Conservation (phyloP, 1,140 invertebrate genomes). For the Tyrophagus putrescentiae region DNA sequence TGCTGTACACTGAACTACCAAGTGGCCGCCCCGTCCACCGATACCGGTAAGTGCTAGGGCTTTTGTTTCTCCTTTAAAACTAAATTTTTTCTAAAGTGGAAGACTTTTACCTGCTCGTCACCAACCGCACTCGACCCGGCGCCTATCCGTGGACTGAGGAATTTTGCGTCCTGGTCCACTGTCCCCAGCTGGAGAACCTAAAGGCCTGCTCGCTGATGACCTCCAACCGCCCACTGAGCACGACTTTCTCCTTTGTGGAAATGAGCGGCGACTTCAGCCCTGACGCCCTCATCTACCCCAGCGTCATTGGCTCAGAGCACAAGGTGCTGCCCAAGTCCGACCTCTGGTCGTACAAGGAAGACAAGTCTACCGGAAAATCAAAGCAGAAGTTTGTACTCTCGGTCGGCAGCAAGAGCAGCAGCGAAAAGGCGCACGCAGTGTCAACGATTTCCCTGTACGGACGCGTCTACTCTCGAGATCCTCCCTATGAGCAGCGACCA, state of each 20-base stretch:
- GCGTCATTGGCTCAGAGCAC: conserved; percentile 4
- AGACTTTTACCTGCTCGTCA: background rate
- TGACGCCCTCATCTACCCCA: conserved; percentile 3
- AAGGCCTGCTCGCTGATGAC: background rate
- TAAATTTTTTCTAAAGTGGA: conserved; percentile 1
- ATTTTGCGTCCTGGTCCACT: conserved; percentile 20
- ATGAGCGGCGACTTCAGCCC: conserved; percentile 10
- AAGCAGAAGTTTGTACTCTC: background rate
- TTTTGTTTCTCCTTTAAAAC: background rate
- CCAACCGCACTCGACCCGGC: background rate
- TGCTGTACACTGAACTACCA: conserved; percentile 23
- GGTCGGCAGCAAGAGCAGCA: background rate
- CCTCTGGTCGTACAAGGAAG: conserved; percentile 1
- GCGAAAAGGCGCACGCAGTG: background rate
- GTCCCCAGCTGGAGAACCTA: conserved; percentile 5
- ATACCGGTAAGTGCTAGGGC: background rate
- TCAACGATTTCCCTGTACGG: conserved; percentile 8
- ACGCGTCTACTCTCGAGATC: conserved; percentile 14
- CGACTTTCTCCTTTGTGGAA: background rate
- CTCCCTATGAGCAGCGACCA: conserved; percentile 11
- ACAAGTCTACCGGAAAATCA: background rate
- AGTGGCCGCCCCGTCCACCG: background rate
- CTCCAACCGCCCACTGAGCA: background rate
- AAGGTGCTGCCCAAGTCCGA: conserved; percentile 1
- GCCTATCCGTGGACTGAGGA: conserved; percentile 18